Evolutionary conservation across 2,113 vertebrate species (phyloP).

Genomic region (Aviceda subcristata): DNA sequence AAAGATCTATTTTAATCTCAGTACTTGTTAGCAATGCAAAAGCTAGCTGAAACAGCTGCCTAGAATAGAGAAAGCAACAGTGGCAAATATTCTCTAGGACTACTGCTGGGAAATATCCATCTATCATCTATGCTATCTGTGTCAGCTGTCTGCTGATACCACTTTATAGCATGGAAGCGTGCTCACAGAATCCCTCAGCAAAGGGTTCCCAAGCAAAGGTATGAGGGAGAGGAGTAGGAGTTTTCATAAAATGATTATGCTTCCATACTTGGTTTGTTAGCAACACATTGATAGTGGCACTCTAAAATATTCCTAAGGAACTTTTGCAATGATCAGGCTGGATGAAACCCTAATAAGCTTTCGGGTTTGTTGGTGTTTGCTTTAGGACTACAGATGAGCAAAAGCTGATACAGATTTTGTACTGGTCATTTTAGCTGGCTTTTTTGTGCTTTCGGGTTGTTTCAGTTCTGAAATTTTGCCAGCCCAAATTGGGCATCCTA

Average conservation of each 20-base stretch:
- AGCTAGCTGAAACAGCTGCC: slow-evolving; percentile 53
- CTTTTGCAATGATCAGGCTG: not conserved
- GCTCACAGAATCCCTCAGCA: not conserved
- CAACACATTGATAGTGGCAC: not conserved
- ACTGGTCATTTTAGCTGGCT: not conserved
- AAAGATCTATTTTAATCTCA: slow-evolving; percentile 43
- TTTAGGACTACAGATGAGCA: not conserved
- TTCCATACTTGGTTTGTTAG: not conserved
- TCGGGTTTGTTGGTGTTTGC: not conserved
- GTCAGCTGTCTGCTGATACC: not conserved
- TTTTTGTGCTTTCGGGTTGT: not conserved
- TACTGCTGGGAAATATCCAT: slow-evolving; percentile 7
- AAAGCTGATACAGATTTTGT: not conserved
- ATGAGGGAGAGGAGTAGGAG: not conserved
- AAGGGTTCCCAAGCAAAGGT: not conserved
- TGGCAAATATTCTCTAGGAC: slow-evolving; percentile 7
- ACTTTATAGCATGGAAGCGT: not conserved
- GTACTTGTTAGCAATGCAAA: slow-evolving; percentile 52
- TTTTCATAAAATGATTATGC: not conserved
- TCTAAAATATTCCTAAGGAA: not conserved
- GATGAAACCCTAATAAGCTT: not conserved
- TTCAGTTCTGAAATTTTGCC: not conserved
- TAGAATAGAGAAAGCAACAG: slow-evolving; percentile 12
- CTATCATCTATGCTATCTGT: not conserved
- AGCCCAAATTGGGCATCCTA: not conserved